Evolutionary conservation across 2,797 vertebrate species (phyloP).

Genomic region (Pipistrellus pygmaeus): DNA sequence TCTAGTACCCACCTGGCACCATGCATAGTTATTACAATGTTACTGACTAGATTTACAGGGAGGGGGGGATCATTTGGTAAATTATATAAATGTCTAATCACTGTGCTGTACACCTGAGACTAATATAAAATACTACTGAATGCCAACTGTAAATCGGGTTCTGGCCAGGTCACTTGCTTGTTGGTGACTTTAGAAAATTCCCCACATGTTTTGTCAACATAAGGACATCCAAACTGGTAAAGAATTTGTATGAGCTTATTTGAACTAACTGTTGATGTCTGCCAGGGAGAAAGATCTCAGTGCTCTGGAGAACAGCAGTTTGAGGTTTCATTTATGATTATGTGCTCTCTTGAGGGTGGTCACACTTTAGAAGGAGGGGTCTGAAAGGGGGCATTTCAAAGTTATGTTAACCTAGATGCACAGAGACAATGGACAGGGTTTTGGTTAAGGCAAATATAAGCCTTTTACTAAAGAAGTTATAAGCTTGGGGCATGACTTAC

Average conservation of each 20-base stretch:
- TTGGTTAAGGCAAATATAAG: too few species aligned
- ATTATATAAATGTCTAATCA: too few species aligned
- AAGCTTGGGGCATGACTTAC: too few species aligned
- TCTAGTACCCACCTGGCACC: background rate
- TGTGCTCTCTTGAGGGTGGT: background rate
- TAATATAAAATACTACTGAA: too few species aligned
- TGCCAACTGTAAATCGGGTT: background rate
- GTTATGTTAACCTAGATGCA: background rate
- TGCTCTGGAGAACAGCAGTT: background rate
- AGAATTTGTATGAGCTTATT: too few species aligned
- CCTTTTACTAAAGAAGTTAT: too few species aligned
- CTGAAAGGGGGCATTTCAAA: background rate
- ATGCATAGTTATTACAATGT: background rate
- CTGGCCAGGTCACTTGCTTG: background rate
- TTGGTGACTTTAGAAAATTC: slow-evolving; percentile 28
- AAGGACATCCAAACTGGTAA: too few species aligned
- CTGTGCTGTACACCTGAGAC: too few species aligned
- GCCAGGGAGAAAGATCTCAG: background rate
- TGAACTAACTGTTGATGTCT: too few species aligned
- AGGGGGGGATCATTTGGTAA: background rate
- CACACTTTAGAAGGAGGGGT: background rate
- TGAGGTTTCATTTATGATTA: background rate
- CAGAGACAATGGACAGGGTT: too few species aligned
- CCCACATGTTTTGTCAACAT: background rate
- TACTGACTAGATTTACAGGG: background rate